phyloP scores from a whole-genome alignment of 1,140 invertebrate genomes.

The Drosophila mojavensis region DNA sequence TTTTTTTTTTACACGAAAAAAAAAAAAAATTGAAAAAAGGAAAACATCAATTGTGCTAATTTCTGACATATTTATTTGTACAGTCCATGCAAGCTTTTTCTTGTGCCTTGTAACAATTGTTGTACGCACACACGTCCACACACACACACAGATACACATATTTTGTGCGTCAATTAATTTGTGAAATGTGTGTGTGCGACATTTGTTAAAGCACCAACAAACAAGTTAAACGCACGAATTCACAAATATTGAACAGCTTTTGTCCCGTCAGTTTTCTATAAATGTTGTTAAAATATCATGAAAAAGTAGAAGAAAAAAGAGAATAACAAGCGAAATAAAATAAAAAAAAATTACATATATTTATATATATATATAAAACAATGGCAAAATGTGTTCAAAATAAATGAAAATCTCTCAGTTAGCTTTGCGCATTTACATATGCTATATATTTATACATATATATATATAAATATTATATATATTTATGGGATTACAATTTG shows the following conservation, averaged over 20 bases:
- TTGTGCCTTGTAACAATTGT: slow-evolving; percentile 38
- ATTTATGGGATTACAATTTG: slow-evolving; percentile 10
- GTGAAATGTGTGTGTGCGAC: slow-evolving; percentile 40
- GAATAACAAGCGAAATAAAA: not conserved
- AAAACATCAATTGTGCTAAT: slow-evolving; percentile 63
- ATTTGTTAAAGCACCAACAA: slow-evolving; percentile 54
- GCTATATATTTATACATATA: not conserved
- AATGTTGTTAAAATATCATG: slow-evolving; percentile 45
- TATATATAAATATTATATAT: slow-evolving; percentile 2
- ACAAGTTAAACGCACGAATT: slow-evolving; percentile 47
- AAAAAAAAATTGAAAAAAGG: not conserved
- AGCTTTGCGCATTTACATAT: slow-evolving; percentile 6
- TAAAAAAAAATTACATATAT: not conserved
- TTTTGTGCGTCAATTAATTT: slow-evolving; percentile 54
- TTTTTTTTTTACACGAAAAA: too few species aligned
- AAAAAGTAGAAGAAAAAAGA: slow-evolving; percentile 11
- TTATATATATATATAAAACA: slow-evolving; percentile 5
- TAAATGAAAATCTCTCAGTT: slow-evolving; percentile 13
- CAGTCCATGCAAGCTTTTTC: slow-evolving; percentile 14
- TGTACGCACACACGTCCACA: slow-evolving; percentile 2
- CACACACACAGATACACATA: not conserved
- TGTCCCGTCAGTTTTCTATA: slow-evolving; percentile 17
- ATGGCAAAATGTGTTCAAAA: slow-evolving; percentile 9
- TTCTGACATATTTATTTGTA: slow-evolving; percentile 56
- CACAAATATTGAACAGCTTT: slow-evolving; percentile 52